A percentile compares a stretch with the other conserved stretches of the same genome.
phyloP scores from a whole-genome alignment of 2,888 invertebrate genomes.

The Baronia brevicornis region DNA sequence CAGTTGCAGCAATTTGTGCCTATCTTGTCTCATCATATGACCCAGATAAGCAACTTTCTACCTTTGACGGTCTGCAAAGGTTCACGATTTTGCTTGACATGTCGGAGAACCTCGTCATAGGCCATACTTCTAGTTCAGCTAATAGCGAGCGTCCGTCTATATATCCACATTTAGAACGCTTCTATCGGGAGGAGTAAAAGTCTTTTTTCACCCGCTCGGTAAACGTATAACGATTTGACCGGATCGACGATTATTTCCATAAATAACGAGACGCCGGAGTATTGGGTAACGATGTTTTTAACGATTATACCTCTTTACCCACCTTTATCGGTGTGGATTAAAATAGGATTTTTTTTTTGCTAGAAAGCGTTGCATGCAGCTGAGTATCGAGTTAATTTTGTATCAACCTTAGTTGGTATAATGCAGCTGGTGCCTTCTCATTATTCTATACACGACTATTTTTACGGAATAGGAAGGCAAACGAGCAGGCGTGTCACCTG shows the following conservation, averaged over 20 bases:
- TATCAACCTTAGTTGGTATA: conserved; percentile 1
- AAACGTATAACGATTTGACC: conserved; percentile 21
- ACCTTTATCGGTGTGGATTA: conserved; percentile 10
- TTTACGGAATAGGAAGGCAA: no score
- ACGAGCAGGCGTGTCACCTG: no score
- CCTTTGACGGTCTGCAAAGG: no score
- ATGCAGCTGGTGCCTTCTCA: no score
- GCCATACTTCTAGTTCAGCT: neutral
- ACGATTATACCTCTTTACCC: conserved; percentile 16
- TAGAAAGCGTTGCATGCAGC: conserved; percentile 5
- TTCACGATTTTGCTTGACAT: no score
- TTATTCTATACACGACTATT: no score
- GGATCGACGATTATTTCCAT: conserved; percentile 33
- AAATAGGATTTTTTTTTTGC: conserved; percentile 1
- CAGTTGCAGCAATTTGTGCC: no score
- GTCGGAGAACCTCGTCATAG: no score
- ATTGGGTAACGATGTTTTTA: conserved; percentile 26
- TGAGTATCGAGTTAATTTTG: conserved; percentile 5
- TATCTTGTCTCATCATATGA: no score
- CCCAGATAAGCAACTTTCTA: no score
- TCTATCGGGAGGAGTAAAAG: conserved; percentile 7
- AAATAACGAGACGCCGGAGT: conserved; percentile 33
- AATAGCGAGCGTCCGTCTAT: neutral
- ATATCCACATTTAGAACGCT: conserved; percentile 1
- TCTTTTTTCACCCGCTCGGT: neutral